These are phyloP conservation scores for Sebastes hopkinsi DNA, from an alignment of 2,797 vertebrate genomes.

Conservation along the genomic window DNA sequence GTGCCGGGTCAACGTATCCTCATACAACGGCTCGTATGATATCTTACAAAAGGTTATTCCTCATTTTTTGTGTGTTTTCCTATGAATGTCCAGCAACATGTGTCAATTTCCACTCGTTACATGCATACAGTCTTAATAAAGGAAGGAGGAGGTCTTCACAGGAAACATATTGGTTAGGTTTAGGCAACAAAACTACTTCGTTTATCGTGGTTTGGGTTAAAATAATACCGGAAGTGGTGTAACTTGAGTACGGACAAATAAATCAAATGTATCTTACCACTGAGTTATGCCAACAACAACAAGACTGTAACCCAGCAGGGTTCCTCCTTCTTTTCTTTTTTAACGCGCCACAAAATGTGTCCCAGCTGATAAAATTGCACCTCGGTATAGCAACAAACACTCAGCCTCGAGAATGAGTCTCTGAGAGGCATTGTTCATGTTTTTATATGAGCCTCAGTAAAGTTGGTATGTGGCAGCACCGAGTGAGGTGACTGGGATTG, in stretches of 20 bases:
- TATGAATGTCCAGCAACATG: too few species aligned
- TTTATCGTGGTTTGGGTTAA: too few species aligned
- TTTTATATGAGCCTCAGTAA: conserved; percentile 69
- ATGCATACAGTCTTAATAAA: too few species aligned
- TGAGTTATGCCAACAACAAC: not conserved
- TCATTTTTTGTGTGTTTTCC: too few species aligned
- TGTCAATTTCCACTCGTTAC: too few species aligned
- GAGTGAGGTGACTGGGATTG: conserved; percentile 42
- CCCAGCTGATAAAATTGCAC: conserved; percentile 38
- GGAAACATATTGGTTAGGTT: too few species aligned
- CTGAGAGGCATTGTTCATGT: conserved; percentile 34
- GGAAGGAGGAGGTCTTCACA: too few species aligned
- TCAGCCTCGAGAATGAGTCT: conserved; percentile 8
- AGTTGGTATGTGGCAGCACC: conserved; percentile 47
- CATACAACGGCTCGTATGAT: too few species aligned
- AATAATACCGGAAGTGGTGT: accelerated
- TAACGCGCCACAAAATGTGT: conserved; percentile 1
- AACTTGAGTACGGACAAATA: too few species aligned
- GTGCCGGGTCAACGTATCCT: too few species aligned
- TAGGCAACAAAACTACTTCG: too few species aligned
- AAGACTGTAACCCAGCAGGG: not conserved
- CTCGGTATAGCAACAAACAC: conserved; percentile 18
- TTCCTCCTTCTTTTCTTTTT: not conserved
- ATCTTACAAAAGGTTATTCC: too few species aligned
- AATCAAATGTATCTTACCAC: not conserved